A percentile compares a stretch with the other conserved stretches of the same genome.
phyloP scores from a whole-genome alignment of 1,140 invertebrate species.

The Tetragnatha versicolor region DNA sequence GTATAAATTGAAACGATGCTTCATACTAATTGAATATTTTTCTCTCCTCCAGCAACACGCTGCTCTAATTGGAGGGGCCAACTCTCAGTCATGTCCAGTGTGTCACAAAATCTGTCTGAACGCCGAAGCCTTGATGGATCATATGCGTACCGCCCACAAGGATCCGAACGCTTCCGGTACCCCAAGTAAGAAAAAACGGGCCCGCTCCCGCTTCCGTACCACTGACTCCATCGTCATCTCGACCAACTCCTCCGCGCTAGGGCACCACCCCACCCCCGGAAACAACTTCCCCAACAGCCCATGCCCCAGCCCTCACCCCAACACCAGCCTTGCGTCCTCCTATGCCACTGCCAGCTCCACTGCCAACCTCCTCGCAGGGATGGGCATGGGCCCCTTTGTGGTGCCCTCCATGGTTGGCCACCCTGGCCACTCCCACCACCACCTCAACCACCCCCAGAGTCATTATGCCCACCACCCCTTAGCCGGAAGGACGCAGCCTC shows the following conservation, averaged over 20 bases:
- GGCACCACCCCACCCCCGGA: slow-evolving; percentile 17
- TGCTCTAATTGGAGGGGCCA: slow-evolving; percentile 86
- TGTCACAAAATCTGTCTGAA: slow-evolving; percentile 93
- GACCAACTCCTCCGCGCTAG: slow-evolving; percentile 40
- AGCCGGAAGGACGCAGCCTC: slow-evolving; percentile 36
- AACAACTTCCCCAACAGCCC: slow-evolving; percentile 38
- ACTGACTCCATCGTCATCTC: slow-evolving; percentile 48
- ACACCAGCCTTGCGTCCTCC: slow-evolving; percentile 15
- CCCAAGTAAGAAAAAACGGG: slow-evolving; percentile 77
- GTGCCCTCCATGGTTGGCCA: slow-evolving; percentile 37
- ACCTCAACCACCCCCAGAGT: slow-evolving; percentile 25
- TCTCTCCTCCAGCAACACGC: slow-evolving; percentile 85
- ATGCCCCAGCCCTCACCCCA: slow-evolving; percentile 38
- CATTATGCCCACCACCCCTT: slow-evolving; percentile 45
- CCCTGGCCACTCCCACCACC: slow-evolving; percentile 34
- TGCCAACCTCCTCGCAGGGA: slow-evolving; percentile 43
- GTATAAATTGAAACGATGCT: too few species aligned
- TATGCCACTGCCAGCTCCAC: slow-evolving; percentile 32
- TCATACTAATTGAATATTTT: too few species aligned
- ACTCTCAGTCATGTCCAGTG: slow-evolving; percentile 79
- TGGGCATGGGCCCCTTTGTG: slow-evolving; percentile 49
- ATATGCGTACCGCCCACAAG: slow-evolving; percentile 94
- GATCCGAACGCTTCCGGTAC: slow-evolving; percentile 86
- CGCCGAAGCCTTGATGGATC: slow-evolving; percentile 89
- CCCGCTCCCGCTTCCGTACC: slow-evolving; percentile 59